Conservation (phyloP, 2,888 invertebrate genomes). For the Drosophila maculinotata region DNA sequence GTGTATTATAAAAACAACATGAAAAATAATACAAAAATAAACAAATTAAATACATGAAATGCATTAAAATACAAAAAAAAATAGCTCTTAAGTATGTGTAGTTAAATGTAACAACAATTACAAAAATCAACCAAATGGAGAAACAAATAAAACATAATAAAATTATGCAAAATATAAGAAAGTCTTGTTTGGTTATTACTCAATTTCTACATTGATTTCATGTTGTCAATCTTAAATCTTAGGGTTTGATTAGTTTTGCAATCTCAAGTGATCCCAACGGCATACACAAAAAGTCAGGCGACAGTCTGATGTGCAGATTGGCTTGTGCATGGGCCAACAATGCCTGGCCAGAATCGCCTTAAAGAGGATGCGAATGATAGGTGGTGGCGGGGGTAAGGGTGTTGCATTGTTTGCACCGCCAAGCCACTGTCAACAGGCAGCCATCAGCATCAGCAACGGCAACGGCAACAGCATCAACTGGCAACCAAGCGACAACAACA, state of each 20-base stretch:
- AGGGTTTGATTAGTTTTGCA: slow-evolving; percentile 54
- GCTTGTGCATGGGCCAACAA: slow-evolving; percentile 47
- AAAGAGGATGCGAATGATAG: neutral
- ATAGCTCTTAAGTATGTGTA: slow-evolving; percentile 81
- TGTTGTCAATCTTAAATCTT: slow-evolving; percentile 26
- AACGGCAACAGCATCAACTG: slow-evolving; percentile 26
- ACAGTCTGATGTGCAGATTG: slow-evolving; percentile 45
- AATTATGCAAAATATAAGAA: slow-evolving; percentile 72
- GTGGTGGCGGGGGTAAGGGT: neutral
- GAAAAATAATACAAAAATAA: slow-evolving; percentile 4
- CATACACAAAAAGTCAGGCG: slow-evolving; percentile 31
- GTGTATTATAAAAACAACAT: slow-evolving; percentile 42
- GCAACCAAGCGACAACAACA: slow-evolving; percentile 9
- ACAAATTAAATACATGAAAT: slow-evolving; percentile 34
- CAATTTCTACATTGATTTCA: neutral
- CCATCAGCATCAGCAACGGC: slow-evolving; percentile 43
- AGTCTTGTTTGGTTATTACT: neutral
- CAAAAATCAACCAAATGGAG: slow-evolving; percentile 52
- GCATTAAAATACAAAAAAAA: slow-evolving; percentile 33
- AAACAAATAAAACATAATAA: slow-evolving; percentile 77
- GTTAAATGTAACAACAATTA: slow-evolving; percentile 81
- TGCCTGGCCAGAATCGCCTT: slow-evolving; percentile 5
- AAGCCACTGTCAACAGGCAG: slow-evolving; percentile 59
- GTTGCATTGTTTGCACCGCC: slow-evolving; percentile 47
- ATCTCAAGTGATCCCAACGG: slow-evolving; percentile 37